Conservation (phyloP, 2,888 invertebrate species). For the Hofmannophila pseudospretella region DNA sequence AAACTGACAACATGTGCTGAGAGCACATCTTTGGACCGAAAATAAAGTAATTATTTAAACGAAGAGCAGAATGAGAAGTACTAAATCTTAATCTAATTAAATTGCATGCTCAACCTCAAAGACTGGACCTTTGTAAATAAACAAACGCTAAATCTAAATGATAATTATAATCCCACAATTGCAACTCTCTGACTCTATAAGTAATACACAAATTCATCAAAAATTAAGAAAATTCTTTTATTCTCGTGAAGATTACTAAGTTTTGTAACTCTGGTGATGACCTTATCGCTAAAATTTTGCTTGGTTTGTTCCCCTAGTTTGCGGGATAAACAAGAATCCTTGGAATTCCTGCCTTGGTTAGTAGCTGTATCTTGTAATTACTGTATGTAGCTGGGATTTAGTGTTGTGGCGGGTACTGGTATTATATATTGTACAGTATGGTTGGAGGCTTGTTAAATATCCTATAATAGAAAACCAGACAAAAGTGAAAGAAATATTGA, state of each 20-base stretch:
- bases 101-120: neutral
- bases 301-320: conserved; percentile 81
- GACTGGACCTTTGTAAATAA: neutral
- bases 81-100: neutral
- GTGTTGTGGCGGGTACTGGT: neutral
- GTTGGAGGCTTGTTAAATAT: neutral
- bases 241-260: conserved; percentile 16
- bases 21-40: neutral
- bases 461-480: conserved; percentile 8
- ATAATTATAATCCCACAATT: no score
- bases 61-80: no score
- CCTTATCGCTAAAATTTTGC: conserved; percentile 49
- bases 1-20: neutral
- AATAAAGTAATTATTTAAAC: neutral
- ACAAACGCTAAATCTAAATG: no score
- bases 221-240: neutral
- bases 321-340: conserved; percentile 87
- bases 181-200: neutral
- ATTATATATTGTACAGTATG: conserved; percentile 17
- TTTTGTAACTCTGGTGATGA: conserved; percentile 11
- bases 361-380: conserved; percentile 75
- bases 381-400: conserved; percentile 24
- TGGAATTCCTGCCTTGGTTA: conserved; percentile 90
- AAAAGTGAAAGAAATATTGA: conserved; percentile 24
- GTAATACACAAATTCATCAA: neutral